These are phyloP conservation scores for Delia radicum DNA, from an alignment of 1,140 invertebrate species.

Conservation along the genomic window DNA sequence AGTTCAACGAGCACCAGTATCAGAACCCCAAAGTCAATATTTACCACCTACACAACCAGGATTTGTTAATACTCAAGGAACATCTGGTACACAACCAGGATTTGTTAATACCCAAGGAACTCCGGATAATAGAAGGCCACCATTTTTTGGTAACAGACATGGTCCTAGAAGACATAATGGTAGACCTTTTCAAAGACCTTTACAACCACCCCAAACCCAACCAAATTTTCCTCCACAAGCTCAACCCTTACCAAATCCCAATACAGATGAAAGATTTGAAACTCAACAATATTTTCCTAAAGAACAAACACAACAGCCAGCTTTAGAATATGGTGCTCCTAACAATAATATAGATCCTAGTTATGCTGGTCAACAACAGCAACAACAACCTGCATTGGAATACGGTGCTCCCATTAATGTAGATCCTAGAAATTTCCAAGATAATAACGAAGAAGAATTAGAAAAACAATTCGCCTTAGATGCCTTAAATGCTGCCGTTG, in stretches of 20 bases:
- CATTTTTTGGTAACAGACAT: neutral
- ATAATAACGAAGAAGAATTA: constrained; percentile 26
- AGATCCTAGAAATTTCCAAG: neutral
- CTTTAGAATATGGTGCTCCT: constrained; percentile 37
- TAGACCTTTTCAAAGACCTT: neutral
- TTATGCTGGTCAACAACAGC: too few relatives aligned
- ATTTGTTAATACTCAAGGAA: neutral
- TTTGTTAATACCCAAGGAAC: neutral
- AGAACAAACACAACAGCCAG: neutral
- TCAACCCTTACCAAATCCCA: neutral
- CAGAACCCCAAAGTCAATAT: constrained; percentile 17
- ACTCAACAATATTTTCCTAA: constrained; percentile 7
- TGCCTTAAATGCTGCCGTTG: constrained; percentile 22
- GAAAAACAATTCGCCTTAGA: constrained; percentile 8
- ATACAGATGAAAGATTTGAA: constrained; percentile 21
- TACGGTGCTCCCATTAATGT: constrained; percentile 25
- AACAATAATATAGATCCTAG: neutral
- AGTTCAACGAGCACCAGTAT: neutral
- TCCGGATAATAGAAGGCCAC: neutral
- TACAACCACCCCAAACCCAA: neutral
- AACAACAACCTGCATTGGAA: constrained; percentile 34
- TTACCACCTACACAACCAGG: constrained; percentile 7
- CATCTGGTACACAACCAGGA: too few relatives aligned
- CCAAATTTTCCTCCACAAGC: neutral
- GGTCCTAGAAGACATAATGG: neutral